Percentiles rank a stretch among this genome's conserved stretches.
phyloP scores from a whole-genome alignment of 2,888 invertebrate genomes.

The Gari tellinella region DNA sequence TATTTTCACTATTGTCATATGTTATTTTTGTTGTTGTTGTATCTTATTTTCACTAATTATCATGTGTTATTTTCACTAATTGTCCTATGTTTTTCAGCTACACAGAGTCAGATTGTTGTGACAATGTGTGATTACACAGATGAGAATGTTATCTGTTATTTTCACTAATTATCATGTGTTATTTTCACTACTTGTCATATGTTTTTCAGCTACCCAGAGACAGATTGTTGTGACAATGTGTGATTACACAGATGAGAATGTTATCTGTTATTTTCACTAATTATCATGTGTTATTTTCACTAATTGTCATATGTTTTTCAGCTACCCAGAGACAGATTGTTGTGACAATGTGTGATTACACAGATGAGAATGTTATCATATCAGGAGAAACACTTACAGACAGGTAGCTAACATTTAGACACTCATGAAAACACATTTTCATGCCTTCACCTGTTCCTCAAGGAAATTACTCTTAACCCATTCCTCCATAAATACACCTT shows the following conservation, averaged over 20 bases:
- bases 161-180: too few relatives aligned
- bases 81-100: conserved; percentile 83
- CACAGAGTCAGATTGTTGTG: conserved; percentile 69
- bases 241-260: conserved; percentile 45
- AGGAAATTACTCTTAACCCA: too few relatives aligned
- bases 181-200: too few relatives aligned
- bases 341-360: conserved; percentile 64
- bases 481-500: too few relatives aligned
- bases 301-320: conserved; percentile 82
- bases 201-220: conserved; percentile 80
- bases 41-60: too few relatives aligned
- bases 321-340: conserved; percentile 72
- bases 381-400: conserved; percentile 53
- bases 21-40: too few relatives aligned
- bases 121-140: conserved; percentile 62
- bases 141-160: conserved; percentile 38
- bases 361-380: conserved; percentile 36
- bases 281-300: too few relatives aligned
- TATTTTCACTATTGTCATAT: too few relatives aligned
- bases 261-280: conserved; percentile 42
- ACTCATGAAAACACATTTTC: too few relatives aligned
- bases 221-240: conserved; percentile 71
- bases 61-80: too few relatives aligned
- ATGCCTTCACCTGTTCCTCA: too few relatives aligned
- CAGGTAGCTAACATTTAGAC: conserved; percentile 60